Conservation (phyloP, 2,113 vertebrate genomes). For the Turnix velox region DNA sequence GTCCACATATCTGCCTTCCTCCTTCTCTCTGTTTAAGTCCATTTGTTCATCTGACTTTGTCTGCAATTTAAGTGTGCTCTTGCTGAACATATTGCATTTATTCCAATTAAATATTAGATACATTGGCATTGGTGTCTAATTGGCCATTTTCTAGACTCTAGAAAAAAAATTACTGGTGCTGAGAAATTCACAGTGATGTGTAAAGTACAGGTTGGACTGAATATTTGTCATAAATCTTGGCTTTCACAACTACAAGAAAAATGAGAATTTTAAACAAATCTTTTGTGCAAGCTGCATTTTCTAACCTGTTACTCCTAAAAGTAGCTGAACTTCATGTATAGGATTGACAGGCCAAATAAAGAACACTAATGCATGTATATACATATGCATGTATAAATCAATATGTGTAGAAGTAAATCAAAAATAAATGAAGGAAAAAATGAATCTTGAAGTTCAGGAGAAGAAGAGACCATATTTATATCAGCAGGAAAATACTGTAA, state of each 20-base stretch:
- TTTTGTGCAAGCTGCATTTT: neutral
- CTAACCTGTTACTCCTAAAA: neutral
- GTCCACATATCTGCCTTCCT: neutral
- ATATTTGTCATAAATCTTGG: neutral
- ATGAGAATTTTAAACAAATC: neutral
- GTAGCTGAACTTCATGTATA: neutral
- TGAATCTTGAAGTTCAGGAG: neutral
- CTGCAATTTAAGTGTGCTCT: neutral
- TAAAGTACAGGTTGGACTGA: neutral
- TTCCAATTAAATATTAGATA: neutral
- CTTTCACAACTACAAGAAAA: neutral
- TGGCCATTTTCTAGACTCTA: neutral
- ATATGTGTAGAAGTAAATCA: neutral
- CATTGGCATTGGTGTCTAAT: neutral
- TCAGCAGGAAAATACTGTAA: neutral
- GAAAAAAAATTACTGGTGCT: neutral
- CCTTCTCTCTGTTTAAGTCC: neutral
- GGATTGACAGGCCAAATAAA: rapidly evolving
- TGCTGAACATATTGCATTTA: neutral
- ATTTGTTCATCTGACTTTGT: neutral
- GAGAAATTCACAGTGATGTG: neutral
- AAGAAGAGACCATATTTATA: rapidly evolving
- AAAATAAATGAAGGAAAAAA: neutral
- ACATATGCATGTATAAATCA: neutral
- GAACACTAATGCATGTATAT: neutral